Evolutionary conservation across 2,888 invertebrate genomes (phyloP).

Genomic region (Ochropleura plecta): DNA sequence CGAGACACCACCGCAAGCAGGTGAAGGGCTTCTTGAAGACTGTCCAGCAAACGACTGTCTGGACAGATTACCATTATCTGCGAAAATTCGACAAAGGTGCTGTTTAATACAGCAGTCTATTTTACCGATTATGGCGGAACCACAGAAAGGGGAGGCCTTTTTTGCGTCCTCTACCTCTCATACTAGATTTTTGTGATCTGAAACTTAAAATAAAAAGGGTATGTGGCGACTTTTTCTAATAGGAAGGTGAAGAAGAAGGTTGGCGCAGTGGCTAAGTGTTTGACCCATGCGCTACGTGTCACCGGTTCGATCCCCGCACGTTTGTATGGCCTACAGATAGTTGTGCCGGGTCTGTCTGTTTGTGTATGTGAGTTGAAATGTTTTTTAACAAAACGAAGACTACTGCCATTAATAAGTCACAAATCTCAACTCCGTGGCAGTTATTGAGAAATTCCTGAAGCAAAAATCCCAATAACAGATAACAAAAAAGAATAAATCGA

Average conservation of each 20-base stretch:
- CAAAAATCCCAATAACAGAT: neutral
- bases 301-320: no score
- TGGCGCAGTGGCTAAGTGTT: no score
- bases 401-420: neutral
- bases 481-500: no score
- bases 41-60: constrained; percentile 92
- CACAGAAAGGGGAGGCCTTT: neutral
- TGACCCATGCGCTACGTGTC: no score
- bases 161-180: neutral
- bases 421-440: neutral
- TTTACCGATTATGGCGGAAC: neutral
- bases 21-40: constrained; percentile 92
- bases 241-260: neutral
- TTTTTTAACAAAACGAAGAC: no score
- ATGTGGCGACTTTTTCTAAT: neutral
- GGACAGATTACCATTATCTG: constrained; percentile 92
- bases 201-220: neutral
- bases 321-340: no score
- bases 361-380: no score
- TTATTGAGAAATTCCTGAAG: neutral
- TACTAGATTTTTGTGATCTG: neutral
- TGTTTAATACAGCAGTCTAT: neutral
- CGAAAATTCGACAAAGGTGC: constrained; percentile 7
- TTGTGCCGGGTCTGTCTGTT: no score
- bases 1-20: constrained; percentile 93